Base-by-base conservation (phyloP, 2,888 invertebrate genomes). In the Leucozona laternaria region DNA sequence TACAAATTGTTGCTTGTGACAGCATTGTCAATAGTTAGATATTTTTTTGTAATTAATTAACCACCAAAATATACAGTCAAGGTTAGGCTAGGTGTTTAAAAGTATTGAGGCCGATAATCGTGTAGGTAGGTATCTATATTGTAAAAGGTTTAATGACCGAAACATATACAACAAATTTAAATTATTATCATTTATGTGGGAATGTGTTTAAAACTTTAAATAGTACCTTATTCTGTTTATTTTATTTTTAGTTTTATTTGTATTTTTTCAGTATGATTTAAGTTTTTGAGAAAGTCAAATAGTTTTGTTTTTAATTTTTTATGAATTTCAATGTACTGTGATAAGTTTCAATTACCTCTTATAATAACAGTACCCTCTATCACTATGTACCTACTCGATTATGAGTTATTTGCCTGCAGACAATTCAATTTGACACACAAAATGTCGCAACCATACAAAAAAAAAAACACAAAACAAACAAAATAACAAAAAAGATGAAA, bases 1-100 rank as follows among this genome's bases (percentile, higher is more conserved):
- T 66, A 66, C 15, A 66, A 48, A 48, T 66, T 48, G 48, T 66
- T 15, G 20, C 66, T 66, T 66, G 48, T 48, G 48, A 20, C 66
- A 64, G 64, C 40, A 45, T 22, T 20, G 31, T 45, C 64, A 31
- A 4, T 31, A 7, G 31, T 37, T 37, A 58, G 11, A 11, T 45
- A 5, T 28, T 17, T 31, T 4, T 45, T 17, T 17, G n/a, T n/a
- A n/a, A 28, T 48, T 17, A 31, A 64, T 48, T 64, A 31, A 48
- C 17, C 13, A 28, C 64, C 11, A 64, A 64, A 62, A 62, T 5
- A 28, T 17, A 31, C 13, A 20, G 13, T 34, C 66, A 66, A 66
- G 66, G 66, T 48, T 48, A 34, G 17, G 1, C 1, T 34, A 28
- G 0, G 1, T 10, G 5, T 13, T 48, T 31, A 8, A 1, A 48